phyloP scores from a whole-genome alignment of 2,797 vertebrate genomes.

The Ctenopoma kingsleyae region DNA sequence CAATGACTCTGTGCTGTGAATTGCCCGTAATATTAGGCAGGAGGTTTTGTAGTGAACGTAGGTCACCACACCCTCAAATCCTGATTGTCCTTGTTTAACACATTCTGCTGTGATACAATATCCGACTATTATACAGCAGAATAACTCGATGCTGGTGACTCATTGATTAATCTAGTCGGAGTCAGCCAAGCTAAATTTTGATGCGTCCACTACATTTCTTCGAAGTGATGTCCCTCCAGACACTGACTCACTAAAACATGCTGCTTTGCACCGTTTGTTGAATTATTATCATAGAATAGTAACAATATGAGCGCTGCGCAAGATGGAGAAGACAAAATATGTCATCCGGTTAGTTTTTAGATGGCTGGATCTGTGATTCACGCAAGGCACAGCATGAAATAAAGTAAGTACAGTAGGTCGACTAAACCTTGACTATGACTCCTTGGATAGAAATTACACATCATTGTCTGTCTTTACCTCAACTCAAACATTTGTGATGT shows the following conservation, averaged over 20 bases:
- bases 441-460: not conserved
- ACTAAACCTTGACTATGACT: not conserved
- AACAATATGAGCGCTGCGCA: not conserved
- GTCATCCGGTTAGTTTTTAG: not conserved
- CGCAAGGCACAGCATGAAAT: not conserved
- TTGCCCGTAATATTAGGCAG: slow-evolving; percentile 41
- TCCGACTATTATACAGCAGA: slow-evolving; percentile 76
- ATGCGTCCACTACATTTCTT: not conserved
- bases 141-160: slow-evolving; percentile 59
- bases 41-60: slow-evolving; percentile 2
- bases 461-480: not conserved
- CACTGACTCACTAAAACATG: slow-evolving; percentile 27
- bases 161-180: slow-evolving; percentile 26
- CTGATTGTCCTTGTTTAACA: slow-evolving; percentile 66
- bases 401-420: not conserved
- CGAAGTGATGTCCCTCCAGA: not conserved
- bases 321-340: not conserved
- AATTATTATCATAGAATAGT: not conserved
- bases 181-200: slow-evolving; percentile 8
- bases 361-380: slow-evolving; percentile 8
- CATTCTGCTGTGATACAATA: slow-evolving; percentile 67
- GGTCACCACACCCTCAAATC: slow-evolving; percentile 54
- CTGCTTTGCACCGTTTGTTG: not conserved
- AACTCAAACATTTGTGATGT: slow-evolving; percentile 9
- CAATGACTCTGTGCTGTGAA: slow-evolving; percentile 42